A percentile compares a stretch with the other conserved stretches of the same genome.
Conservation (phyloP, 1,140 invertebrate species). For the Cotesia typhae region DNA sequence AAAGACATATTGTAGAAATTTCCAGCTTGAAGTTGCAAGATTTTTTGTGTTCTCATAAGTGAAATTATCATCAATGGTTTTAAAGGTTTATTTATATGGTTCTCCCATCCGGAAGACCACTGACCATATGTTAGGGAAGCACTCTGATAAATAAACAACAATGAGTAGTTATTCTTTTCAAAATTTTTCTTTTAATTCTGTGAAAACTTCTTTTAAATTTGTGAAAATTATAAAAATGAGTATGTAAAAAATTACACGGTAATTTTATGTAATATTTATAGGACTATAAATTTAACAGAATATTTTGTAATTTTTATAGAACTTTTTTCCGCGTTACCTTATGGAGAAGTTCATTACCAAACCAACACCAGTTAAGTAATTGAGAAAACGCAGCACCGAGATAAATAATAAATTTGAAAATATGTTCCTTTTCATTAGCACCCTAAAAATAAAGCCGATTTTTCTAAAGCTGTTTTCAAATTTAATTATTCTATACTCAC, state of each 20-base stretch:
- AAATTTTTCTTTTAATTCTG: too few species aligned
- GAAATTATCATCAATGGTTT: constrained; percentile 21
- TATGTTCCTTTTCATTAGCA: constrained; percentile 18
- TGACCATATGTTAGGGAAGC: constrained; percentile 19
- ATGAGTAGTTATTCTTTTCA: too few species aligned
- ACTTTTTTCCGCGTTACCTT: constrained; percentile 18
- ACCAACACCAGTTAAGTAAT: constrained; percentile 37
- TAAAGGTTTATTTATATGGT: constrained; percentile 6
- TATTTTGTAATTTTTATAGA: too few species aligned
- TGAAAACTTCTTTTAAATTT: too few species aligned
- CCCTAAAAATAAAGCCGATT: constrained; percentile 23
- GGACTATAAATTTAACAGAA: too few species aligned
- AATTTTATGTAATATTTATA: too few species aligned
- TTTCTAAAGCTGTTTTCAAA: too few species aligned
- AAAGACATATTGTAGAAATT: constrained; percentile 37
- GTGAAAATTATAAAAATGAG: too few species aligned
- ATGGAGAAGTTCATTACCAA: constrained; percentile 35
- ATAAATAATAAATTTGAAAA: constrained; percentile 37
- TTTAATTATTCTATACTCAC: constrained; percentile 36
- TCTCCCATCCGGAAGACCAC: constrained; percentile 30
- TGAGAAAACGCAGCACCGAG: constrained; percentile 37
- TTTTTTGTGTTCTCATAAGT: constrained; percentile 26
- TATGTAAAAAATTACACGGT: too few species aligned
- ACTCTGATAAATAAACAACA: neutral
- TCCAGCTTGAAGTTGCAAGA: constrained; percentile 27